Conservation (phyloP, 2,113 vertebrate species). For the Anoura caudifer region DNA sequence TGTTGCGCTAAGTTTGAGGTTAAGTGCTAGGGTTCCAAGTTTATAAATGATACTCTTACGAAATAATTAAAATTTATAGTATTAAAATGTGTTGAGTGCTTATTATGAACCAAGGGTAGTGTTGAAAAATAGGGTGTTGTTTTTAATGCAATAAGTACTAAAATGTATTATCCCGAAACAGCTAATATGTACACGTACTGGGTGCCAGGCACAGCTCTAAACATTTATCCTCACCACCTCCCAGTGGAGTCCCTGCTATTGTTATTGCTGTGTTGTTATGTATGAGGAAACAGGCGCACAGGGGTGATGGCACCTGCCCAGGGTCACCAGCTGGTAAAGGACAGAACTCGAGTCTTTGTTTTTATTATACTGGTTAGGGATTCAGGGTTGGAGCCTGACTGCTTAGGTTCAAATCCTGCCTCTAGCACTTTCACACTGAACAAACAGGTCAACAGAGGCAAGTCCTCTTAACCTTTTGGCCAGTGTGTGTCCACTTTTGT, state of each 20-base stretch:
- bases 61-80: not conserved
- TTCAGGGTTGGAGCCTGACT: not conserved
- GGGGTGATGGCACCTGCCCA: not conserved
- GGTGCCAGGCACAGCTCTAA: not conserved
- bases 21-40: not conserved
- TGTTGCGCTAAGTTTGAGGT: not conserved
- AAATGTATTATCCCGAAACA: not conserved
- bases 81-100: not conserved
- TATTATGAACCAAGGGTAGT: not conserved
- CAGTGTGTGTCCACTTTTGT: not conserved
- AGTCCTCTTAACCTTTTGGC: not conserved
- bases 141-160: not conserved
- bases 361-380: not conserved
- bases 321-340: not conserved
- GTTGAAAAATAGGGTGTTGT: not conserved
- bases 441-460: not conserved
- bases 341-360: not conserved
- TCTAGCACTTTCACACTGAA: not conserved
- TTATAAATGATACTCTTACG: not conserved
- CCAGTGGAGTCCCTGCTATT: not conserved
- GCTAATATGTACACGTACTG: not conserved
- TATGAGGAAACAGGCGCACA: not conserved
- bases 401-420: not conserved
- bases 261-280: not conserved
- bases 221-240: not conserved